phyloP scores from a whole-genome alignment of 1,140 invertebrate genomes.

The Hypsibius dujardini region DNA sequence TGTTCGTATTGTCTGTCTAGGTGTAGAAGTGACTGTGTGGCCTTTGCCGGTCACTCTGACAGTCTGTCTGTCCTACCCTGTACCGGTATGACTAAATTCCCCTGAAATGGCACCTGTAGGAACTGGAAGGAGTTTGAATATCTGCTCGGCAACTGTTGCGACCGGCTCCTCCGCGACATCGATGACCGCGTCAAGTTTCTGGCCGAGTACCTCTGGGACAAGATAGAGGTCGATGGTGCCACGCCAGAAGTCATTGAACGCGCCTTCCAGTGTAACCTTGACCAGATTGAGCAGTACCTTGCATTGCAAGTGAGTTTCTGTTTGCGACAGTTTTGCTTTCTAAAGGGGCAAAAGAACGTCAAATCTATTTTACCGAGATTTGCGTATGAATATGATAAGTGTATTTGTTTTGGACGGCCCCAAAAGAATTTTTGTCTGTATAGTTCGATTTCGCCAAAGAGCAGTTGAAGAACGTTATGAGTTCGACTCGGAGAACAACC shows the following conservation, averaged over 20 bases:
- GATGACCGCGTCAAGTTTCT: slow-evolving; percentile 1
- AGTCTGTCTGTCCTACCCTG: no score
- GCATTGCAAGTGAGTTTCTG: neutral
- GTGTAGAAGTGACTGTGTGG: neutral
- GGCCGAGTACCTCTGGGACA: neutral
- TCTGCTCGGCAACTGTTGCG: slow-evolving; percentile 5
- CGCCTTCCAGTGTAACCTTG: neutral
- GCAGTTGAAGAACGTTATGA: neutral
- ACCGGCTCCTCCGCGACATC: neutral
- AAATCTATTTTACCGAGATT: no score
- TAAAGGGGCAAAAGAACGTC: no score
- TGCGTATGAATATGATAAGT: neutral
- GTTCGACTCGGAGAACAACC: neutral
- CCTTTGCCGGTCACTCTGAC: no score
- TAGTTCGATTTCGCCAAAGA: neutral
- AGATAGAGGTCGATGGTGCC: neutral
- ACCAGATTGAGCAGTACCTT: neutral
- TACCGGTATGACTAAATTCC: no score
- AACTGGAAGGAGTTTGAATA: neutral
- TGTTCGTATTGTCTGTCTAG: neutral
- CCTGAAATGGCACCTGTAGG: neutral
- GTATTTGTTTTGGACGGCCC: neutral
- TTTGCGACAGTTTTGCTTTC: neutral
- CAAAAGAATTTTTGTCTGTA: neutral
- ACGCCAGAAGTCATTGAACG: neutral